Evolutionary conservation across 2,888 invertebrate species (phyloP), one percentile per base, ranked within the genome.

Genomic region (Meiosimyza decipiens): DNA sequence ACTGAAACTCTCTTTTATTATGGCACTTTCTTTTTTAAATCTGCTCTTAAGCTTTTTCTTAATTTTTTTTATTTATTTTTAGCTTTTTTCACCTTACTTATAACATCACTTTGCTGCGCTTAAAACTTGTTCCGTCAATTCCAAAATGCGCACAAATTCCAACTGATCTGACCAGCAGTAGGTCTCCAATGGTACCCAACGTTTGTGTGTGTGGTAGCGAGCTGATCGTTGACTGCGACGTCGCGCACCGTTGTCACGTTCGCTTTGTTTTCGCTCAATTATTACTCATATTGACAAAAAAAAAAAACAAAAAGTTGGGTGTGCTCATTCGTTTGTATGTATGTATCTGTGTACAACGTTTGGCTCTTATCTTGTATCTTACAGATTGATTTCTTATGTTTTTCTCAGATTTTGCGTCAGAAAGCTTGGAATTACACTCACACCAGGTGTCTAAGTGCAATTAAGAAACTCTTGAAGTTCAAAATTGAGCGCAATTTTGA

Each of bases 181-280:
- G 40, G 40, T 40, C 40, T 40, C 40, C 40, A 40, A 9, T 40
- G 40, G 40, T 40, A 40, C 9, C 40, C 40, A 40, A 2, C 28
- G 22, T 28, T 15, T 57, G 13, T 49, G 51, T 22, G 22, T 22
- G 18, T 28, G 50, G 22, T 22, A 22, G 68, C 33, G 16, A 16
- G 13, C 18, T n/a, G 68, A 68, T 16, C 28, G 64, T 50, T 60
- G 40, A 13, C 33, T 7, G 16, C n/a, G 59, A 16, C 50, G 69
- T 16, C 28, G 60, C 33, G 64, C 28, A 18, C 40, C 59, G 40
- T 51, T 49, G 57, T 18, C 64, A 55, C 69, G 54, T 70, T 70
- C 67, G 59, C 60, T 33, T 71, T 73, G 66, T 71, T 60, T 62
- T 65, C 66, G 67, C 67, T 47, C 66, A 66, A 63, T 62, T 62